Conservation (phyloP, 2,797 vertebrate genomes). For the Apogon talboti region DNA sequence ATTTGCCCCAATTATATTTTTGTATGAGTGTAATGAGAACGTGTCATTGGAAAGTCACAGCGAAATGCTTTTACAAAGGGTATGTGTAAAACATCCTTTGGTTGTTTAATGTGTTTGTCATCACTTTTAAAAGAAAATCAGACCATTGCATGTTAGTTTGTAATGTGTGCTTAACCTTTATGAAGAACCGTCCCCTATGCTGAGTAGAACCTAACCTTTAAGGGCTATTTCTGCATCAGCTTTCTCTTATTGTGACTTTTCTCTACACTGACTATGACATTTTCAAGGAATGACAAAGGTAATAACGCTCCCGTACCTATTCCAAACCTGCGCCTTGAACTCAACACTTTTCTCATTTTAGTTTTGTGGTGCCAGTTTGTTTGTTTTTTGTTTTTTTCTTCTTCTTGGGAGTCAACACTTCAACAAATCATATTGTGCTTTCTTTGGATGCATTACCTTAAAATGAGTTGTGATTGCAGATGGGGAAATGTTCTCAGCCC, state of each 20-base stretch:
- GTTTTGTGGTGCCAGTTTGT: constrained; percentile 3
- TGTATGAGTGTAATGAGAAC: too few relatives aligned
- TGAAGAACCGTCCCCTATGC: constrained; percentile 44
- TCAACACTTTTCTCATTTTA: constrained; percentile 36
- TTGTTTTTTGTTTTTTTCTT: constrained; percentile 10
- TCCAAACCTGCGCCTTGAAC: constrained; percentile 14
- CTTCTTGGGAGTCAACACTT: constrained; percentile 11
- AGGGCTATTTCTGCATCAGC: constrained; percentile 62
- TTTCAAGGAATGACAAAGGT: constrained; percentile 68
- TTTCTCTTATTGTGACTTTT: constrained; percentile 45
- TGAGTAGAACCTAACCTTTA: constrained; percentile 79
- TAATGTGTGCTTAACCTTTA: constrained; percentile 73
- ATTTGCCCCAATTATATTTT: too few relatives aligned
- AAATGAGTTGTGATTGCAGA: constrained; percentile 37
- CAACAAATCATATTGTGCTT: constrained; percentile 14
- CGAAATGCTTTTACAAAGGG: too few relatives aligned
- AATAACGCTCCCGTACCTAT: constrained; percentile 31
- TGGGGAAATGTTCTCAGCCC: constrained; percentile 6
- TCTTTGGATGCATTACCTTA: constrained; percentile 38
- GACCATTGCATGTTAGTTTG: constrained; percentile 34
- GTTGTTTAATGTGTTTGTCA: constrained; percentile 3
- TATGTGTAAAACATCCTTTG: too few relatives aligned
- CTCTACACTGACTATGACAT: constrained; percentile 73
- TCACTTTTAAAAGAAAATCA: neutral
- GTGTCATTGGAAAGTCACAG: too few relatives aligned